phyloP scores from a whole-genome alignment of 2,113 vertebrate species.

The Parus major region DNA sequence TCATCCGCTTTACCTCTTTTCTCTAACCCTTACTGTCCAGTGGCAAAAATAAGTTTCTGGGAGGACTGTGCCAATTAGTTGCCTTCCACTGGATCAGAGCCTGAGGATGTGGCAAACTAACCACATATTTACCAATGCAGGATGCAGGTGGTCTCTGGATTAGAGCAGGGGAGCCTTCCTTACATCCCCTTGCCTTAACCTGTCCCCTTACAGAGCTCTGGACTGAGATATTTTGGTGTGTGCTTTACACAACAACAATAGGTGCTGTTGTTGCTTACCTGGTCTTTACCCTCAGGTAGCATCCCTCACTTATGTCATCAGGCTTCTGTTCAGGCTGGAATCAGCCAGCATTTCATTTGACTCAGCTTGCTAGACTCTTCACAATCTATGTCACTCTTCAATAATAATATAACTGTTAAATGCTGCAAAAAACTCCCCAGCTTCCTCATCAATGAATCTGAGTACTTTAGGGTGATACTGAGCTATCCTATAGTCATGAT shows the following conservation, averaged over 20 bases:
- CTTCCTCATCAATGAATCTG: neutral
- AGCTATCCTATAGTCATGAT: slow-evolving; percentile 16
- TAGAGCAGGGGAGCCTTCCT: neutral
- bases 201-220: neutral
- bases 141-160: neutral
- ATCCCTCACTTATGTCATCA: neutral
- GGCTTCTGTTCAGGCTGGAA: neutral
- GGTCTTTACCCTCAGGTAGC: neutral
- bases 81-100: neutral
- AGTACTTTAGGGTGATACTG: neutral
- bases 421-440: neutral
- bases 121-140: too few relatives aligned
- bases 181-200: neutral
- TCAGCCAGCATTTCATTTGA: neutral
- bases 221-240: neutral
- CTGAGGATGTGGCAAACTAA: neutral
- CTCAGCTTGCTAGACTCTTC: neutral
- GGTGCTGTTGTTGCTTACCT: neutral
- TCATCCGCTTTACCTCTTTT: neutral
- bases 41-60: neutral
- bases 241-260: neutral
- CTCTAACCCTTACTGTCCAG: neutral
- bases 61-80: neutral
- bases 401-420: neutral
- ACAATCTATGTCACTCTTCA: neutral